A percentile compares a stretch with the other conserved stretches of the same genome.
These are phyloP conservation scores for Solea senegalensis DNA, from an alignment of 2,113 vertebrate species.

Conservation along the genomic window DNA sequence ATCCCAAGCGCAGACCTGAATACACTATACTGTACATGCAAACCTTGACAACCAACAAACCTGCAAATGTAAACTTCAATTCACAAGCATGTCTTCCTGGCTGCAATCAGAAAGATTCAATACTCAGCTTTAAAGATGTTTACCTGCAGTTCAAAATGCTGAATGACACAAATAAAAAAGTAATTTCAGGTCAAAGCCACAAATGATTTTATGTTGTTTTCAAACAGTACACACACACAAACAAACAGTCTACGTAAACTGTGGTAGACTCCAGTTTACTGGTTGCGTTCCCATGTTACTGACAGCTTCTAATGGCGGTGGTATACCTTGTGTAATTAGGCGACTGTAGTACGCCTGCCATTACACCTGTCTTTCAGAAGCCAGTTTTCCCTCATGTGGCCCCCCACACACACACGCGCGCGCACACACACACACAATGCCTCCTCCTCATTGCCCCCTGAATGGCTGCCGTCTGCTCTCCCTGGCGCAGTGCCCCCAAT, in stretches of 20 bases:
- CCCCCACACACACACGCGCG: not conserved
- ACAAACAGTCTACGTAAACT: slow-evolving; percentile 23
- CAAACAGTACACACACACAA: not conserved
- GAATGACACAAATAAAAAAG: slow-evolving; percentile 10
- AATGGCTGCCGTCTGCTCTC: slow-evolving; percentile 72
- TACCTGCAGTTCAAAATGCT: not conserved
- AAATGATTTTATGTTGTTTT: not conserved
- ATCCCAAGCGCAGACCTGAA: not conserved
- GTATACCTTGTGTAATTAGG: slow-evolving; percentile 74
- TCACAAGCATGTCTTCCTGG: not conserved
- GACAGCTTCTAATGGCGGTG: slow-evolving; percentile 70
- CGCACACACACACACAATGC: slow-evolving; percentile 11
- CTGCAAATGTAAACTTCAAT: not conserved
- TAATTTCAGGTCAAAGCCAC: slow-evolving; percentile 27
- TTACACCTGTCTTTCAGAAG: slow-evolving; percentile 69
- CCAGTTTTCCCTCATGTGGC: slow-evolving; percentile 52
- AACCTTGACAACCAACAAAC: not conserved
- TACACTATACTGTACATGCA: not conserved
- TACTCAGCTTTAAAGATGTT: not conserved
- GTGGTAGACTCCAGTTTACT: slow-evolving; percentile 41
- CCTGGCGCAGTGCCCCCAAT: slow-evolving; percentile 68
- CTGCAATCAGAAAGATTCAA: slow-evolving; percentile 4
- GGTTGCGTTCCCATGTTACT: slow-evolving; percentile 58
- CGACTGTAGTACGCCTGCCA: slow-evolving; percentile 49
- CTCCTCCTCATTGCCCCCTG: slow-evolving; percentile 55